Percentiles rank a stretch among this genome's conserved stretches.
These are phyloP conservation scores for Florisuga fusca DNA, from an alignment of 2,797 vertebrate species.

Conservation along the genomic window DNA sequence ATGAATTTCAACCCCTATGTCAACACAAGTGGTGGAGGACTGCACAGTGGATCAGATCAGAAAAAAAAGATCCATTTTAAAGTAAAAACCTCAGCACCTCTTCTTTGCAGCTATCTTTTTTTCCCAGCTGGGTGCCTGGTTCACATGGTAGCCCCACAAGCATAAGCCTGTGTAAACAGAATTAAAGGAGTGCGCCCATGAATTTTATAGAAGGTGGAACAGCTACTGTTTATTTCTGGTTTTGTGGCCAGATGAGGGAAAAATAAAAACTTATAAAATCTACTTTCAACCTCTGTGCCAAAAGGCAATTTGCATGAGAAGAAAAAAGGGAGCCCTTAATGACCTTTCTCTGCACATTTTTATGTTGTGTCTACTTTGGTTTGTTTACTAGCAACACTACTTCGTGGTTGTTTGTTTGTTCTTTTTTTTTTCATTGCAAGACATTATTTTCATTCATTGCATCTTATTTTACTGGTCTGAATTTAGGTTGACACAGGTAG, in stretches of 20 bases:
- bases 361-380: background rate
- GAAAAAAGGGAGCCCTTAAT: background rate
- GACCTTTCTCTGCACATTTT: background rate
- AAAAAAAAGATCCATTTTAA: background rate
- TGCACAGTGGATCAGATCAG: background rate
- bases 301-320: background rate
- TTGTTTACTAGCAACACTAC: background rate
- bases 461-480: background rate
- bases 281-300: background rate
- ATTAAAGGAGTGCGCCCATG: background rate
- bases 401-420: background rate
- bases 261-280: background rate
- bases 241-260: background rate
- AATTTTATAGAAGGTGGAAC: background rate
- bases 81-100: background rate
- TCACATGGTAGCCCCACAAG: background rate
- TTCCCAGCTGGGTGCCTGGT: background rate
- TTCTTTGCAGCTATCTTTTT: background rate
- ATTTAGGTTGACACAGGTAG: background rate
- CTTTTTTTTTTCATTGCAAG: background rate
- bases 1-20: conserved; percentile 39
- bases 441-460: background rate
- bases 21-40: background rate
- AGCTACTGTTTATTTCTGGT: background rate
- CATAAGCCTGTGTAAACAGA: background rate